Percentiles rank a stretch among this genome's conserved stretches.
Conservation (phyloP, 1,140 invertebrate species). For the Cotesia glomerata region DNA sequence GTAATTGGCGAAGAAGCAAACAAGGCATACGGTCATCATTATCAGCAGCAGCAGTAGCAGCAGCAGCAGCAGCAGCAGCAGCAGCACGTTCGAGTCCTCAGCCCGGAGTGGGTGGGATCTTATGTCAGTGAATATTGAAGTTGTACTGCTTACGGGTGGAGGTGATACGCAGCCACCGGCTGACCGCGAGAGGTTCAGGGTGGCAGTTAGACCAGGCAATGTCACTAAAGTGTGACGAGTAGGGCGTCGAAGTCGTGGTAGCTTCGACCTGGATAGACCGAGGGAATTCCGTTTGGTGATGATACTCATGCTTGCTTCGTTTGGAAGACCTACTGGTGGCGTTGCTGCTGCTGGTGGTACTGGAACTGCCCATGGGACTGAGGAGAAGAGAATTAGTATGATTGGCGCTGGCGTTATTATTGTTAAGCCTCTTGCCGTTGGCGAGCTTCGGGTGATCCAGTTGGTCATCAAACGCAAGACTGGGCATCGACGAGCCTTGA, state of each 20-base stretch:
- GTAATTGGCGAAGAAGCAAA: constrained; percentile 25
- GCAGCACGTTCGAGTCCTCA: constrained; percentile 46
- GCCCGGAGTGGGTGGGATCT: constrained; percentile 61
- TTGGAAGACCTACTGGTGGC: constrained; percentile 32
- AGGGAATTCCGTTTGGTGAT: constrained; percentile 42
- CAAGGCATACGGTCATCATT: constrained; percentile 27
- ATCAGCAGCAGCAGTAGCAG: constrained; percentile 14
- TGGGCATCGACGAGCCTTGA: constrained; percentile 42
- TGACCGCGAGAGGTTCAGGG: constrained; percentile 59
- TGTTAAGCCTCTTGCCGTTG: constrained; percentile 53
- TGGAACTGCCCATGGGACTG: constrained; percentile 32
- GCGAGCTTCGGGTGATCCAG: constrained; percentile 35
- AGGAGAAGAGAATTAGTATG: constrained; percentile 16
- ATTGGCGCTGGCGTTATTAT: constrained; percentile 26
- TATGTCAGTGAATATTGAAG: constrained; percentile 64
- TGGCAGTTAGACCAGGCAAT: constrained; percentile 60
- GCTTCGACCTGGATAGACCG: constrained; percentile 56
- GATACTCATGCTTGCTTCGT: constrained; percentile 47
- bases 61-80: constrained; percentile 18
- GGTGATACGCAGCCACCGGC: constrained; percentile 59
- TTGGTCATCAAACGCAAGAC: constrained; percentile 44
- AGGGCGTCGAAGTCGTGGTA: constrained; percentile 51
- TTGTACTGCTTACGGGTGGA: constrained; percentile 62
- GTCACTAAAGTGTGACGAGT: constrained; percentile 52
- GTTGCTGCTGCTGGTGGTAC: too few species aligned